Percentiles rank a stretch among this genome's conserved stretches.
Evolutionary conservation across 2,797 vertebrate genomes (phyloP).

Genomic region (Mormyrus hasselquistii): DNA sequence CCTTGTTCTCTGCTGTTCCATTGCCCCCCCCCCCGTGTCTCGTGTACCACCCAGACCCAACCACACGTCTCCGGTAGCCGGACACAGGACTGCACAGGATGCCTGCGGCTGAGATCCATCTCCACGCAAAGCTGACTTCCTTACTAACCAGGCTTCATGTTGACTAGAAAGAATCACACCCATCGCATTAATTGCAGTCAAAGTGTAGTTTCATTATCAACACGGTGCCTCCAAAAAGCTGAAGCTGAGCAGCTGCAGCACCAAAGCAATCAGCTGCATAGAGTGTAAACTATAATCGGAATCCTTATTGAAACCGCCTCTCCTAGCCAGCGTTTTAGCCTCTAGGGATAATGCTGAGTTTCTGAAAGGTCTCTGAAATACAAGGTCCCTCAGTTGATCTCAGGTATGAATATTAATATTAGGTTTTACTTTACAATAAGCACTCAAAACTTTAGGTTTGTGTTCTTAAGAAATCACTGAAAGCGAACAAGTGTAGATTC

Average conservation of each 20-base stretch:
- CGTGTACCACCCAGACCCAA: background rate
- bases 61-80: background rate
- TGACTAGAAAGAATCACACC: background rate
- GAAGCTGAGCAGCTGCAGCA: constrained; percentile 80
- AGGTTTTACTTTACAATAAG: background rate
- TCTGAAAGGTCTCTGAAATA: background rate
- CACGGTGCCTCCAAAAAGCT: constrained; percentile 91
- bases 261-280: constrained; percentile 82
- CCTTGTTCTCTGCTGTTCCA: background rate
- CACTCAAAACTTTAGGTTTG: background rate
- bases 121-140: background rate
- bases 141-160: background rate
- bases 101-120: background rate
- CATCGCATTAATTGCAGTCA: background rate
- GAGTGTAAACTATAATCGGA: background rate
- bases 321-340: background rate
- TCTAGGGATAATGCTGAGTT: background rate
- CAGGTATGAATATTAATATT: background rate
- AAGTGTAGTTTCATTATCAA: constrained; percentile 65
- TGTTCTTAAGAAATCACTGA: background rate
- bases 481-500: background rate
- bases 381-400: background rate
- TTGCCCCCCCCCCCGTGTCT: too few species aligned
- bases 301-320: background rate
- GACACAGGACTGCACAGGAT: background rate